A percentile compares a stretch with the other conserved stretches of the same genome.
phyloP scores from a whole-genome alignment of 2,888 invertebrate species.

The Drosophila sordidula region DNA sequence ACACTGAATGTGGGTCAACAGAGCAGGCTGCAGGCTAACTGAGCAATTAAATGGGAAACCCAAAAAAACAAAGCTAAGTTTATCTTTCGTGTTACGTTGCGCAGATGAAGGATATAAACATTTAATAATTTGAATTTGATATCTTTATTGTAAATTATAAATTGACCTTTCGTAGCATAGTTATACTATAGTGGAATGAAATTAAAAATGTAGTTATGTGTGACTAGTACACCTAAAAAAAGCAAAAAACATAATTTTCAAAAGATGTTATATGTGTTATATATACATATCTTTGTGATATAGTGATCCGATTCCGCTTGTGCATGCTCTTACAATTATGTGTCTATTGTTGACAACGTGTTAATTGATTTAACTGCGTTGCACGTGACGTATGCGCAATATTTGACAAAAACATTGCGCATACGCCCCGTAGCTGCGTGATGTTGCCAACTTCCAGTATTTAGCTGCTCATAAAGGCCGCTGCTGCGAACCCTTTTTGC shows the following conservation, averaged over 20 bases:
- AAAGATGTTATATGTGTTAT: too few relatives aligned
- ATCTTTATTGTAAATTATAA: too few relatives aligned
- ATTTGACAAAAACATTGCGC: conserved; percentile 37
- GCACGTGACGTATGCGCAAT: conserved; percentile 73
- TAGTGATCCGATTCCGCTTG: too few relatives aligned
- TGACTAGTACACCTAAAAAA: too few relatives aligned
- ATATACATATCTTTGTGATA: too few relatives aligned
- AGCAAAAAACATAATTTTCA: too few relatives aligned
- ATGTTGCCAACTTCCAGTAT: conserved; percentile 10
- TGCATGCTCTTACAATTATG: background rate
- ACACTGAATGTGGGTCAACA: conserved; percentile 43
- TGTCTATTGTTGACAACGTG: conserved; percentile 26
- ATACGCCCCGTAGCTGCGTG: conserved; percentile 53
- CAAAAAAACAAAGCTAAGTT: background rate
- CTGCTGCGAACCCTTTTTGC: conserved; percentile 8
- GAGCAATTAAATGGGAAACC: background rate
- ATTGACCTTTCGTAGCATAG: too few relatives aligned
- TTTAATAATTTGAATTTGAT: too few relatives aligned
- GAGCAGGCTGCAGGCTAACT: background rate
- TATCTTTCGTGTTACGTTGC: too few relatives aligned
- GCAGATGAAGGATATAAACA: too few relatives aligned
- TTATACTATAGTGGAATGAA: too few relatives aligned
- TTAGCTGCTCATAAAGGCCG: conserved; percentile 59
- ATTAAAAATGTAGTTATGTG: too few relatives aligned
- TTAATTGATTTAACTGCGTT: conserved; percentile 54